A percentile compares a stretch with the other conserved stretches of the same genome.
These are phyloP conservation scores for Triplophysa siluroides DNA, from an alignment of 2,113 vertebrate species.

Conservation along the genomic window DNA sequence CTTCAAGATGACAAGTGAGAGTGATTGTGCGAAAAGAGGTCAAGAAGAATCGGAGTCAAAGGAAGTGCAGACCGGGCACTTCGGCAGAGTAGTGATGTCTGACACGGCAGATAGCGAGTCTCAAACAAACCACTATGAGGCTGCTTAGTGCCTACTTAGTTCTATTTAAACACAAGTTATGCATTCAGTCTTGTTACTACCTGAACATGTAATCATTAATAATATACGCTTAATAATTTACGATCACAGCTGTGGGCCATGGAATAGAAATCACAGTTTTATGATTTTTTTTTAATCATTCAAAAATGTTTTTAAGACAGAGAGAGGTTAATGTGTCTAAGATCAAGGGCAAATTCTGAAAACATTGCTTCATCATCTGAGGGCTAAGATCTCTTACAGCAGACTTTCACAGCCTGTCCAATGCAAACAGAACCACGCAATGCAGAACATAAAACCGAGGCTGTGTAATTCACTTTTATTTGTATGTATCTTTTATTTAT, in stretches of 20 bases:
- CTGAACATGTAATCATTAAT: background rate
- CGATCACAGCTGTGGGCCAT: background rate
- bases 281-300: background rate
- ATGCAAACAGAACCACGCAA: background rate
- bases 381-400: background rate
- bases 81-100: conserved; percentile 6
- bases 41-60: background rate
- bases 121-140: conserved; percentile 23
- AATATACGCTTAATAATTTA: background rate
- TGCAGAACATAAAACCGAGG: background rate
- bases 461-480: background rate
- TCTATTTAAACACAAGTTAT: conserved; percentile 4
- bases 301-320: background rate
- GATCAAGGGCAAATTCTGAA: conserved; percentile 6
- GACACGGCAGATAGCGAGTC: conserved; percentile 27
- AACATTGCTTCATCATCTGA: background rate
- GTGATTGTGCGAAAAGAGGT: background rate
- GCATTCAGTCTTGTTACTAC: background rate
- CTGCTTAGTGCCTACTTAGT: background rate
- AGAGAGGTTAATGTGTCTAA: background rate
- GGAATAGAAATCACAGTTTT: no score
- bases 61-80: conserved; percentile 24
- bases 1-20: conserved; percentile 16
- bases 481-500: background rate
- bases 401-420: background rate